Conservation (phyloP, 2,888 invertebrate genomes). For the Drosophila siamana region DNA sequence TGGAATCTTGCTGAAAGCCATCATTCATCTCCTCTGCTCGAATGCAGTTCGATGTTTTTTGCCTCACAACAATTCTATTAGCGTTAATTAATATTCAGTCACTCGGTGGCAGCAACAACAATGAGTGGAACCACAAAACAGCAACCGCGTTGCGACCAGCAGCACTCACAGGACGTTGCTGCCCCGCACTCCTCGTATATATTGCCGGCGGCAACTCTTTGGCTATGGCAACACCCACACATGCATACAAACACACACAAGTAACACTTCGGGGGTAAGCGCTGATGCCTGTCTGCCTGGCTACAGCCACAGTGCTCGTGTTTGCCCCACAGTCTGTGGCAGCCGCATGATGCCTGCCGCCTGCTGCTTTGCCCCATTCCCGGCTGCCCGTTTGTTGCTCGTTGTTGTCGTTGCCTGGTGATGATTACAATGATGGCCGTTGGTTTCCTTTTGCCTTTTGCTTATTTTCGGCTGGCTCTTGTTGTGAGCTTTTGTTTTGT, state of each 20-base stretch:
- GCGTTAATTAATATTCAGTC: constrained; percentile 76
- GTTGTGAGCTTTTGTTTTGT: constrained; percentile 71
- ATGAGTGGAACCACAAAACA: constrained; percentile 46
- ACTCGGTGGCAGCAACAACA: constrained; percentile 52
- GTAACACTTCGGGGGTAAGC: constrained; percentile 38
- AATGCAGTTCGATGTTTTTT: constrained; percentile 54
- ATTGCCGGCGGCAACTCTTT: constrained; percentile 41
- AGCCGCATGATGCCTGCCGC: constrained; percentile 43
- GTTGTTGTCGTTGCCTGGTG: constrained; percentile 64
- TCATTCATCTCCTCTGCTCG: constrained; percentile 58
- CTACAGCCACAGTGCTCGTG: constrained; percentile 1
- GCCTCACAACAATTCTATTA: constrained; percentile 69
- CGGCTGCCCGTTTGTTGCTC: constrained; percentile 31
- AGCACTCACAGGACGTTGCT: constrained; percentile 40
- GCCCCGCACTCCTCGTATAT: constrained; percentile 11
- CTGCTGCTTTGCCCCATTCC: constrained; percentile 29
- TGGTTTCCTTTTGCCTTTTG: constrained; percentile 64
- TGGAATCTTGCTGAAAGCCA: constrained; percentile 55
- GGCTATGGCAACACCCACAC: constrained; percentile 24
- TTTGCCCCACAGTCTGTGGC: constrained; percentile 21
- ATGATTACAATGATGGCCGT: constrained; percentile 79
- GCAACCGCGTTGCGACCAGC: constrained; percentile 44
- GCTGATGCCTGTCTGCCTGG: constrained; percentile 42
- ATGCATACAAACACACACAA: constrained; percentile 17
- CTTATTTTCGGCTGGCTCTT: constrained; percentile 58